Percentiles rank a stretch among this genome's conserved stretches.
phyloP scores from a whole-genome alignment of 2,888 invertebrate species.

The Bruchidius siliquastri region DNA sequence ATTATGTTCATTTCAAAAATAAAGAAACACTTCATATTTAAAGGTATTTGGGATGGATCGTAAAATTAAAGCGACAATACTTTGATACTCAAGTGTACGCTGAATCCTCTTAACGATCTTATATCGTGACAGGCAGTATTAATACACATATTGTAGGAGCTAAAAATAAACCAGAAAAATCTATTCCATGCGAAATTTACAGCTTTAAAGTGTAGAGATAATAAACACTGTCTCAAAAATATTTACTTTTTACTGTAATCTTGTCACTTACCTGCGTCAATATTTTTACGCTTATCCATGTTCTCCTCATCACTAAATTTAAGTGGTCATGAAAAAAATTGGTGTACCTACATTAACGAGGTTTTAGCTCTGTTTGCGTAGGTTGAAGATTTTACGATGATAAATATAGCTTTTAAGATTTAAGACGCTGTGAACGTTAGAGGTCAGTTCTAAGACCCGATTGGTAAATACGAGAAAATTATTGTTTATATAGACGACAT shows the following conservation, averaged over 20 bases:
- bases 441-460: background rate
- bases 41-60: background rate
- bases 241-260: background rate
- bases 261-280: background rate
- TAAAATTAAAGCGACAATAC: background rate
- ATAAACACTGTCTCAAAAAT: background rate
- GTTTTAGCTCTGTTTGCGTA: background rate
- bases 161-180: background rate
- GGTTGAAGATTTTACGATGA: background rate
- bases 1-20: too few relatives aligned
- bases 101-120: background rate
- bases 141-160: background rate
- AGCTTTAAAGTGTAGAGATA: background rate
- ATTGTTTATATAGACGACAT: background rate
- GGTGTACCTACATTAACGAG: background rate
- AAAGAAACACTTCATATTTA: background rate
- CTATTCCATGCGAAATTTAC: background rate
- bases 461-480: background rate
- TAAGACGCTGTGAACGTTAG: background rate
- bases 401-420: background rate
- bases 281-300: background rate
- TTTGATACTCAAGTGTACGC: background rate
- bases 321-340: background rate
- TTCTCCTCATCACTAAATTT: background rate
- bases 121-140: background rate